These are phyloP conservation scores for Agrotis exclamationis DNA, from an alignment of 2,888 invertebrate genomes.

Conservation along the genomic window DNA sequence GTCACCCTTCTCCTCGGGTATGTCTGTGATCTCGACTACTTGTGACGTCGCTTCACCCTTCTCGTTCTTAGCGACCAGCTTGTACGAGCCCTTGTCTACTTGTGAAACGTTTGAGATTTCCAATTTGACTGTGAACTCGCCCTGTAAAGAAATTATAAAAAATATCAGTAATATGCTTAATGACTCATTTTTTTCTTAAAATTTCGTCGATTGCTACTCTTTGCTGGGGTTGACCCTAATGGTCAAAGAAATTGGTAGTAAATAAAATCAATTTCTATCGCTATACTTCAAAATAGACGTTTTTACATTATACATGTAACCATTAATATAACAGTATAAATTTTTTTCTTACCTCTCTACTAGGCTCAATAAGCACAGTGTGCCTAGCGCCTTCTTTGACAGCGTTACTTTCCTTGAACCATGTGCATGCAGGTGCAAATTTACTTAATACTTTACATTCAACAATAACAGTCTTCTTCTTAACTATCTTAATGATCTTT, in stretches of 20 bases:
- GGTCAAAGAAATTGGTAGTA: too few species aligned
- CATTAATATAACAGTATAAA: too few species aligned
- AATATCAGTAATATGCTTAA: background rate
- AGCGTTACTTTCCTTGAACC: slow-evolving; percentile 97
- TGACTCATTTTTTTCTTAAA: background rate
- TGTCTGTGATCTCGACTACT: slow-evolving; percentile 96
- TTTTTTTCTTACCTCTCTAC: slow-evolving; percentile 93
- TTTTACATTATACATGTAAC: too few species aligned
- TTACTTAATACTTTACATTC: slow-evolving; percentile 98
- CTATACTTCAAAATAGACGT: too few species aligned
- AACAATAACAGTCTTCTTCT: slow-evolving; percentile 97
- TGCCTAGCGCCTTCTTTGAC: slow-evolving; percentile 95
- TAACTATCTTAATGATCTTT: slow-evolving; percentile 97
- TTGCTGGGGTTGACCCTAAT: background rate
- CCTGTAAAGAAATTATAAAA: slow-evolving; percentile 86
- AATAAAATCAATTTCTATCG: too few species aligned
- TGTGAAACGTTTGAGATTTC: slow-evolving; percentile 96
- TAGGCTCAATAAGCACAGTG: slow-evolving; percentile 94
- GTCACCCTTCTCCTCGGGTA: slow-evolving; percentile 95
- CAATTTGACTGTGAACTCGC: slow-evolving; percentile 97
- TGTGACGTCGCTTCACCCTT: slow-evolving; percentile 98
- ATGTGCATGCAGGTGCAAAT: slow-evolving; percentile 97
- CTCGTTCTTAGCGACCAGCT: slow-evolving; percentile 97
- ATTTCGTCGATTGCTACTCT: background rate
- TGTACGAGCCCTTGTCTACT: slow-evolving; percentile 96